Percentiles rank a stretch among this genome's conserved stretches.
Evolutionary conservation across 2,797 vertebrate species (phyloP).

Genomic region (Spatula clypeata): DNA sequence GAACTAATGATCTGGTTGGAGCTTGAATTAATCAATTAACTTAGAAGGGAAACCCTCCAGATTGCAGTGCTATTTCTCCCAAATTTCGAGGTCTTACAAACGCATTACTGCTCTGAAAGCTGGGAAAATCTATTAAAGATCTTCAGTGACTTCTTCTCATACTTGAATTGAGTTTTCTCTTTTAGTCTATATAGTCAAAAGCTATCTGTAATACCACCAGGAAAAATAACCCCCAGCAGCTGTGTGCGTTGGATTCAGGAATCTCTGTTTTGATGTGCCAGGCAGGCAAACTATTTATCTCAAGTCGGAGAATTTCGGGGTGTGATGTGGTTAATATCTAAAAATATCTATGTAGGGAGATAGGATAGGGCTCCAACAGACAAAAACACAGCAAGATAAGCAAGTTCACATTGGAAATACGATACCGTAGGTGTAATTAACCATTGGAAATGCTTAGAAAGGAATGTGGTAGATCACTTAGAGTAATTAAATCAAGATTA

Average conservation of each 20-base stretch:
- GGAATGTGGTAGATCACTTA: slow-evolving; percentile 65
- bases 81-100: not conserved
- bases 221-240: not conserved
- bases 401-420: not conserved
- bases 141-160: fast-evolving
- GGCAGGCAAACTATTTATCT: slow-evolving; percentile 10
- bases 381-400: slow-evolving; percentile 55
- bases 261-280: slow-evolving; percentile 59
- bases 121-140: not conserved
- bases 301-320: slow-evolving; percentile 31
- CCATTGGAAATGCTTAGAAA: slow-evolving; percentile 36
- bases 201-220: not conserved
- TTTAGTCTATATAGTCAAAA: not conserved
- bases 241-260: not conserved
- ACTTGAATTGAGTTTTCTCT: slow-evolving; percentile 4
- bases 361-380: slow-evolving; percentile 46
- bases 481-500: slow-evolving; percentile 74
- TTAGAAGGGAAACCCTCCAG: not conserved
- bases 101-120: not conserved
- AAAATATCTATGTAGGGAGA: slow-evolving; percentile 52
- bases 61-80: not conserved
- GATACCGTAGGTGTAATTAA: slow-evolving; percentile 51
- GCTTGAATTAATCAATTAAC: not conserved
- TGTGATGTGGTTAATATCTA: slow-evolving; percentile 65
- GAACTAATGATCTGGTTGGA: not conserved